Conservation (phyloP, 2,113 vertebrate genomes). For the Origma solitaria region DNA sequence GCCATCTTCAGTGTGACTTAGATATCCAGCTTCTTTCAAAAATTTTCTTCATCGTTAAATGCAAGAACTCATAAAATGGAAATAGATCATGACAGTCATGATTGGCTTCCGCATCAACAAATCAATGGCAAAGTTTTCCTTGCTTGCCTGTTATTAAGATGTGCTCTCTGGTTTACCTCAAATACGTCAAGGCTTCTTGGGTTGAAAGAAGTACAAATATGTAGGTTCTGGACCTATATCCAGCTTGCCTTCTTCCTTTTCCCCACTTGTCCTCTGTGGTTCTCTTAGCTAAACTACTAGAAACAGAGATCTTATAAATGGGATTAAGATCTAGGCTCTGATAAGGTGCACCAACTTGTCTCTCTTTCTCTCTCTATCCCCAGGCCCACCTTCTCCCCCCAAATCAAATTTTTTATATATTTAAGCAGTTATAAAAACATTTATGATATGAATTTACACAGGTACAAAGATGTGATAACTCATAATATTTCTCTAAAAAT, state of each 20-base stretch:
- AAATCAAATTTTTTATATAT: neutral
- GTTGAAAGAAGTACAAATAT: neutral
- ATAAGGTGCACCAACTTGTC: neutral
- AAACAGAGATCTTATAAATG: neutral
- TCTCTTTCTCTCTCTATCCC: no score
- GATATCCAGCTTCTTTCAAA: neutral
- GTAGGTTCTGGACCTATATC: neutral
- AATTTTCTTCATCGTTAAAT: neutral
- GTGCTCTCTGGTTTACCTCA: neutral
- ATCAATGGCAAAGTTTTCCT: neutral
- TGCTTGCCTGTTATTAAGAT: neutral
- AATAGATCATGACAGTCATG: neutral
- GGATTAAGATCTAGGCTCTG: neutral
- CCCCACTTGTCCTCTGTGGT: accelerated
- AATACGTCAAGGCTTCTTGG: neutral
- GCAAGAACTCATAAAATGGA: neutral
- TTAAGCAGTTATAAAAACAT: neutral
- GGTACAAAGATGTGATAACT: neutral
- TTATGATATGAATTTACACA: neutral
- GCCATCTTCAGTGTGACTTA: neutral
- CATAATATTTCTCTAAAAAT: neutral
- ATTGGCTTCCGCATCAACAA: neutral
- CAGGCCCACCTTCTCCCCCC: no score
- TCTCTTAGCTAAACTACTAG: neutral
- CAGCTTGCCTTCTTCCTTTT: neutral